A percentile compares a stretch with the other conserved stretches of the same genome.
Evolutionary conservation across 2,797 vertebrate genomes (phyloP).

Genomic region (Arnoldichthys spilopterus): DNA sequence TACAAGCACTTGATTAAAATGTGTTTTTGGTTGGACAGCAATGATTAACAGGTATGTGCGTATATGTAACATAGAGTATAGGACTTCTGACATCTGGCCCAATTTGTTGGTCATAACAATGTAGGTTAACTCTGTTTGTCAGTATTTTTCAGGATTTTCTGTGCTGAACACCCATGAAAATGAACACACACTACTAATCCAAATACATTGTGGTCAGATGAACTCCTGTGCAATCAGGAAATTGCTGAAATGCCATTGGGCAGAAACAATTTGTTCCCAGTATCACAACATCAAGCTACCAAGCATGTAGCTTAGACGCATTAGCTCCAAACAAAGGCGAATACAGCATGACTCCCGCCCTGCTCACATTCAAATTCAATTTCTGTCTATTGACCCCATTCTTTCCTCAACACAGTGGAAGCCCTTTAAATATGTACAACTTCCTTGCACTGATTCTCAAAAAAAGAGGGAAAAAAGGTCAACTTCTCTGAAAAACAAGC

Average conservation of each 20-base stretch:
- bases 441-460: neutral
- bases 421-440: slow-evolving; percentile 9
- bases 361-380: neutral
- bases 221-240: neutral
- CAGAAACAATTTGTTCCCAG: too few relatives aligned
- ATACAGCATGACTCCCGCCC: neutral
- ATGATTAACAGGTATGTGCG: too few relatives aligned
- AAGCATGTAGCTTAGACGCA: neutral
- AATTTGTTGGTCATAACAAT: too few relatives aligned
- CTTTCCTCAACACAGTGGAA: slow-evolving; percentile 1
- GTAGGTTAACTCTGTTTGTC: neutral
- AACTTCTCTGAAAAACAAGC: neutral
- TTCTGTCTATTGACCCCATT: neutral
- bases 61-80: too few relatives aligned
- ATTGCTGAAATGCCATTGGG: neutral
- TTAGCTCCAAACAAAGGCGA: neutral
- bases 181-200: neutral
- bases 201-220: neutral
- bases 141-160: neutral
- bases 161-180: neutral
- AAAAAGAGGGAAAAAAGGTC: neutral
- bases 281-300: neutral
- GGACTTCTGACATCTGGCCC: too few relatives aligned
- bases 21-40: too few relatives aligned
- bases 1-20: too few relatives aligned